These are phyloP conservation scores for Eupithecia subfuscata DNA, from an alignment of 2,888 invertebrate genomes.

Conservation along the genomic window DNA sequence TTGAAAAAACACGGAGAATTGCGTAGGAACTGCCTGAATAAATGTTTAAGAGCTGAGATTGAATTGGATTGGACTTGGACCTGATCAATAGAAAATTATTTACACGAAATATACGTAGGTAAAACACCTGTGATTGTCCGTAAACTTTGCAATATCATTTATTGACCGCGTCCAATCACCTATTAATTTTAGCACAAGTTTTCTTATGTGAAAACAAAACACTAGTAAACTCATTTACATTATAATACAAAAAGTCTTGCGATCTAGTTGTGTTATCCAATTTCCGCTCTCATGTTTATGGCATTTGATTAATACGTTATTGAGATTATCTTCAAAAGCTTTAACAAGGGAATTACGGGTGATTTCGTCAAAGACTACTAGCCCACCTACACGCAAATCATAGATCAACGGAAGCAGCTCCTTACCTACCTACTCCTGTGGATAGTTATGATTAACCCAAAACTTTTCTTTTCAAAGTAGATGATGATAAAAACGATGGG, in stretches of 20 bases:
- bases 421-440: neutral
- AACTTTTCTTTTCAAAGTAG: neutral
- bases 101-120: neutral
- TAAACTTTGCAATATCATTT: neutral
- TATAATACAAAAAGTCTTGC: conserved; percentile 24
- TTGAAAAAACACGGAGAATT: conserved; percentile 57
- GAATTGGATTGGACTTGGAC: neutral
- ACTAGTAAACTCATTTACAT: neutral
- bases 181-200: neutral
- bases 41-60: conserved; percentile 46
- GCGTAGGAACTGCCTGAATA: conserved; percentile 55
- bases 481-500: neutral
- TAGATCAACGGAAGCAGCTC: conserved; percentile 13
- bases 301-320: conserved; percentile 73
- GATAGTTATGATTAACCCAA: neutral
- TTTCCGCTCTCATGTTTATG: conserved; percentile 62
- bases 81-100: neutral
- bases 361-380: conserved; percentile 69
- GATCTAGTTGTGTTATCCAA: conserved; percentile 49
- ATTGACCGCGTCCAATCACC: neutral
- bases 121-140: neutral
- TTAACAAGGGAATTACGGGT: conserved; percentile 80
- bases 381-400: conserved; percentile 71
- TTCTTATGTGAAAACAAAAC: neutral
- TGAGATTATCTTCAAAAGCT: conserved; percentile 62